These are phyloP conservation scores for Lerista edwardsae DNA, from an alignment of 2,797 vertebrate species.

Conservation along the genomic window DNA sequence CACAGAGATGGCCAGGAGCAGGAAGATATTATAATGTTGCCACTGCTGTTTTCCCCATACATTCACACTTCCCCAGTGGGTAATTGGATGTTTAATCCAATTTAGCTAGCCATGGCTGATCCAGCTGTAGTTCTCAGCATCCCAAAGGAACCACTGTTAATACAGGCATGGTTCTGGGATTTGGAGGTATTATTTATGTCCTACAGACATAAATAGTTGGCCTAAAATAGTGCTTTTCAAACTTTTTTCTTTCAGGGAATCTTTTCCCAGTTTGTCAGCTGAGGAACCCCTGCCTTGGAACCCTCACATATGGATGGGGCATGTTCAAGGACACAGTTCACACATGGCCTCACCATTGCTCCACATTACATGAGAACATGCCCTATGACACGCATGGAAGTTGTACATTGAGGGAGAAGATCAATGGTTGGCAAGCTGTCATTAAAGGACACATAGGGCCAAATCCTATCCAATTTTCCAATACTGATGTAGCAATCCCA, in stretches of 20 bases:
- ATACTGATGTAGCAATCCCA: too few relatives aligned
- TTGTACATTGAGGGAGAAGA: background rate
- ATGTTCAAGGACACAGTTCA: background rate
- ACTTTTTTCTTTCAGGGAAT: background rate
- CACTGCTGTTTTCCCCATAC: background rate
- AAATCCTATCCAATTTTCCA: too few relatives aligned
- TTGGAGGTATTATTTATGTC: background rate
- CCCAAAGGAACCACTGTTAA: background rate
- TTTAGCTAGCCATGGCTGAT: background rate
- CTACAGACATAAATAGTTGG: background rate
- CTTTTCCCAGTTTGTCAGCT: background rate
- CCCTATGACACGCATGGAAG: too few relatives aligned
- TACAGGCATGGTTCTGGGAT: background rate
- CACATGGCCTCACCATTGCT: too few relatives aligned
- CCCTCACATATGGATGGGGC: background rate
- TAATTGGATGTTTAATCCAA: background rate
- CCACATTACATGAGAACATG: background rate
- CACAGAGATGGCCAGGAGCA: background rate
- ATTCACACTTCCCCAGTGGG: background rate
- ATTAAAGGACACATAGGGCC: background rate
- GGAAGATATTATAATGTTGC: background rate
- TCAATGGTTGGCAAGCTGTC: background rate
- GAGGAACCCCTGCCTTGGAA: background rate
- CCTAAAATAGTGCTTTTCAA: background rate
- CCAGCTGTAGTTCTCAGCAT: background rate